A percentile compares a stretch with the other conserved stretches of the same genome.
These are phyloP conservation scores for Orchesellides sinensis DNA, from an alignment of 2,888 invertebrate species.

Conservation along the genomic window DNA sequence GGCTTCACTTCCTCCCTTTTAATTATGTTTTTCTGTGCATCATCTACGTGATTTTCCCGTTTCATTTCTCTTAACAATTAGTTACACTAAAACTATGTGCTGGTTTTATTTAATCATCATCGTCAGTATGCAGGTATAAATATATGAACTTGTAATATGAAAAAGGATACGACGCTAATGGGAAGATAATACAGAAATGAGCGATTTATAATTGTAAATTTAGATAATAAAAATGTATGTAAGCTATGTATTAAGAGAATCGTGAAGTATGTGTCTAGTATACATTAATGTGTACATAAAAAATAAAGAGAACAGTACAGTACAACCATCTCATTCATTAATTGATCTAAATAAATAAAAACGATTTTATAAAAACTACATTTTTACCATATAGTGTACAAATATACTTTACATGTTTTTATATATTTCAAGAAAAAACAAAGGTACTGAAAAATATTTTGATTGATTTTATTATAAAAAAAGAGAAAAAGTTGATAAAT, in stretches of 20 bases:
- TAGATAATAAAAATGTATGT: neutral
- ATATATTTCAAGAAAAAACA: slow-evolving; percentile 15
- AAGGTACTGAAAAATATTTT: neutral
- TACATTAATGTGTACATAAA: neutral
- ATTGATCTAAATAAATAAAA: slow-evolving; percentile 11
- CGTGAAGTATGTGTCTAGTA: neutral
- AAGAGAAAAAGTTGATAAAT: too few relatives aligned
- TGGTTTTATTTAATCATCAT: neutral
- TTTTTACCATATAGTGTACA: neutral
- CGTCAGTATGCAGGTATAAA: neutral
- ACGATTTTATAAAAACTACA: slow-evolving; percentile 9
- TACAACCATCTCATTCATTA: slow-evolving; percentile 29
- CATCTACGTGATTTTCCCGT: slow-evolving; percentile 2
- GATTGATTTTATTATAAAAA: neutral
- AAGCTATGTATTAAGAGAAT: too few relatives aligned
- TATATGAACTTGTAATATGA: neutral
- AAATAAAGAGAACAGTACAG: slow-evolving; percentile 11
- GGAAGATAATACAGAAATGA: neutral
- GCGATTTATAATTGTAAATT: neutral
- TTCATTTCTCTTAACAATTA: slow-evolving; percentile 6
- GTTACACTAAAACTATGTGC: neutral
- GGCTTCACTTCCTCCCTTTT: neutral
- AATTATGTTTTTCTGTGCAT: neutral
- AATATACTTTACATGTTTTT: slow-evolving; percentile 17
- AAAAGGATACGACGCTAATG: neutral